Conservation (phyloP, 2,113 vertebrate species). For the Pseudopodoces humilis region DNA sequence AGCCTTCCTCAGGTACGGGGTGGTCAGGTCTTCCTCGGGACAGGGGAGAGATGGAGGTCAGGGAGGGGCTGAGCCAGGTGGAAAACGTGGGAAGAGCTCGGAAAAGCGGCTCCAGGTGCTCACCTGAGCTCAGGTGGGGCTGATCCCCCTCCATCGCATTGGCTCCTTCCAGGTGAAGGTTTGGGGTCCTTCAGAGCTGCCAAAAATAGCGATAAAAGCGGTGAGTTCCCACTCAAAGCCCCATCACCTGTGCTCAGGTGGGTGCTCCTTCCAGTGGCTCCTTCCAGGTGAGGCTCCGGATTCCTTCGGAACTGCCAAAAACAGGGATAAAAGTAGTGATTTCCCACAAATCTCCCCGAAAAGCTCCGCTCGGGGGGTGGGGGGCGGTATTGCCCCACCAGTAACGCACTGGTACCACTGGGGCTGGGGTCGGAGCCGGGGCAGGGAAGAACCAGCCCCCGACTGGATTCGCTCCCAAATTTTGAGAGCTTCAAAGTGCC, state of each 20-base stretch:
- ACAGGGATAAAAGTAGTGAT: fast-evolving
- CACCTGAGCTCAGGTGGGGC: background rate
- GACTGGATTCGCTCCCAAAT: fast-evolving
- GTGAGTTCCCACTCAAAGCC: fast-evolving
- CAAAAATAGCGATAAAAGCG: background rate
- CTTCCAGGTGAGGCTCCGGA: background rate
- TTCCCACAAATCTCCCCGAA: fast-evolving
- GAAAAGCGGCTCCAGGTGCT: background rate
- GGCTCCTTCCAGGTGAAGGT: background rate
- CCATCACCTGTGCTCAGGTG: background rate
- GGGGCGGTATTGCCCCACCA: background rate
- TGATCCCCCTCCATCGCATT: background rate
- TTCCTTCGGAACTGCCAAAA: background rate
- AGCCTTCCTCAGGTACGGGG: conserved; percentile 14
- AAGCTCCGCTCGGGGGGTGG: fast-evolving
- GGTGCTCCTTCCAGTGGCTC: background rate
- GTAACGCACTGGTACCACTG: background rate
- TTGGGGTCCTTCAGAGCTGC: background rate
- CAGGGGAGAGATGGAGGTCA: background rate
- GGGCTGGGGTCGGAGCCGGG: background rate
- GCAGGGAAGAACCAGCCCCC: background rate
- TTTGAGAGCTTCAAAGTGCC: fast-evolving
- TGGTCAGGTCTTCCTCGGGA: conserved; percentile 12
- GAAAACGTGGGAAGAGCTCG: fast-evolving
- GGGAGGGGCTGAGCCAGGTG: fast-evolving